Evolutionary conservation across 1,140 invertebrate genomes (phyloP).

Genomic region (Heliconius himera): DNA sequence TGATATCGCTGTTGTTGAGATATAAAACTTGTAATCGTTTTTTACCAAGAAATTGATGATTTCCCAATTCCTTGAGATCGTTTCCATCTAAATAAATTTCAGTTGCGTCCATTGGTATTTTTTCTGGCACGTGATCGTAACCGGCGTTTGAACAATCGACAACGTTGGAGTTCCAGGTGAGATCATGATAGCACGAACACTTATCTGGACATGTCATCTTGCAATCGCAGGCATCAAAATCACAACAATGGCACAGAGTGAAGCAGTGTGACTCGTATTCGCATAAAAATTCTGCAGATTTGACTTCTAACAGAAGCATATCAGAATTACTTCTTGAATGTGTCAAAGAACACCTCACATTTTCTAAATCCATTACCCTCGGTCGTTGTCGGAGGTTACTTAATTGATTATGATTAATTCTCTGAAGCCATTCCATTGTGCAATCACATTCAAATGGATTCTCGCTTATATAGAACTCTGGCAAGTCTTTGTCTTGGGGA

Average conservation of each 20-base stretch:
- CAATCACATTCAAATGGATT: conserved; percentile 93
- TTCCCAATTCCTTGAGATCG: conserved; percentile 89
- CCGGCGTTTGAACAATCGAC: conserved; percentile 92
- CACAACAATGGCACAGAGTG: conserved; percentile 93
- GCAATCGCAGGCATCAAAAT: conserved; percentile 95
- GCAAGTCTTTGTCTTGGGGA: conserved; percentile 84
- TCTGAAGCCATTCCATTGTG: conserved; percentile 92
- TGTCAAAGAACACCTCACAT: conserved; percentile 90
- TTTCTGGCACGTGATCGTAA: conserved; percentile 88
- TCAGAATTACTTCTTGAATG: conserved; percentile 87
- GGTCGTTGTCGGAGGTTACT: conserved; percentile 89
- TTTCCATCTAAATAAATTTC: conserved; percentile 95
- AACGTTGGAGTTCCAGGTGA: conserved; percentile 95
- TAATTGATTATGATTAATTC: conserved; percentile 90
- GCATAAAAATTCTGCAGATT: conserved; percentile 92
- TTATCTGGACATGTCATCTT: conserved; percentile 94
- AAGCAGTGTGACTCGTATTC: conserved; percentile 94
- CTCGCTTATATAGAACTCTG: conserved; percentile 90
- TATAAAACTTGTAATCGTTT: conserved; percentile 92
- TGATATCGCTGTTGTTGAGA: conserved; percentile 91
- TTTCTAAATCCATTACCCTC: conserved; percentile 91
- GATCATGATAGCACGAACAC: conserved; percentile 95
- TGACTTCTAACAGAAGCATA: conserved; percentile 88
- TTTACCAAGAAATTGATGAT: conserved; percentile 93
- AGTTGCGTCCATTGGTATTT: conserved; percentile 95